Percentiles rank a stretch among this genome's conserved stretches.
Conservation (phyloP, 2,888 invertebrate genomes). For the Lasioglossum morio region DNA sequence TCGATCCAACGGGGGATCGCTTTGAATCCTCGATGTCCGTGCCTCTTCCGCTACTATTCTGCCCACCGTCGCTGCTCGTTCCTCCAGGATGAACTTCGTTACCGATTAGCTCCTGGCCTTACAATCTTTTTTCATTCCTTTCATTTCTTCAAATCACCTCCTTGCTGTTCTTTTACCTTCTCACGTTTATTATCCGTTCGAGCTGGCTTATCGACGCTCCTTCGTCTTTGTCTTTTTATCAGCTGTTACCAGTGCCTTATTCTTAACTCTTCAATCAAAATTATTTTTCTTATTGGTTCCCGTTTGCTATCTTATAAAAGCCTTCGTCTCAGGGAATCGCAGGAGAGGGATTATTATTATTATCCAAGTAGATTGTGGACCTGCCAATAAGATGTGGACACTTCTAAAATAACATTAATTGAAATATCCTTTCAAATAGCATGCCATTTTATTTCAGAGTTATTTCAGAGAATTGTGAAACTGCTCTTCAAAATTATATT, state of each 20-base stretch:
- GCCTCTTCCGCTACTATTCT: background rate
- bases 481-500: no score
- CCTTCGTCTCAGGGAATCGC: no score
- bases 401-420: no score
- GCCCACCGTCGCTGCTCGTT: background rate
- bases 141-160: background rate
- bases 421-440: no score
- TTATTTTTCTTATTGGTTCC: background rate
- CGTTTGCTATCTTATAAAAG: background rate
- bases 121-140: background rate
- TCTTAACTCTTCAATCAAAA: background rate
- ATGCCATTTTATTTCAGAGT: no score
- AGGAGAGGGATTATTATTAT: no score
- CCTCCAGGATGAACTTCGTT: conserved; percentile 2
- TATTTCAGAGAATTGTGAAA: no score
- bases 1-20: conserved; percentile 62
- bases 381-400: no score
- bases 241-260: background rate
- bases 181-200: background rate
- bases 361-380: no score
- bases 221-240: no score
- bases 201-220: background rate
- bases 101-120: background rate
- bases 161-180: background rate
- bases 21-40: conserved; percentile 56